Base-by-base conservation (phyloP, 2,113 vertebrate genomes). In the Aplodontia rufa region DNA sequence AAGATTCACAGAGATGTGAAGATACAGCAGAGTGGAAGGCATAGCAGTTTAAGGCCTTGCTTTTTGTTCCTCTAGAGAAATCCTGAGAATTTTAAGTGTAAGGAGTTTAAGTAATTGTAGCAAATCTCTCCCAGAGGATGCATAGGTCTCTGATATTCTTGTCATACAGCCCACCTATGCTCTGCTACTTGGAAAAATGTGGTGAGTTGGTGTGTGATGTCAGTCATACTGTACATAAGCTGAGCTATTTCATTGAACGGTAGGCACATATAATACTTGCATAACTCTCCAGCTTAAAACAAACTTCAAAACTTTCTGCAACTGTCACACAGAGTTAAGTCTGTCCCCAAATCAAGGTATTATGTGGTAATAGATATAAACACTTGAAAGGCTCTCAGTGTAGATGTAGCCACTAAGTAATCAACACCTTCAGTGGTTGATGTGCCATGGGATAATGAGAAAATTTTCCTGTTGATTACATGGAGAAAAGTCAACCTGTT, bases 21-120 rank as follows among this genome's bases (percentile, higher is more conserved):
- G n/a, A n/a, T n/a, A n/a, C n/a, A n/a, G n/a, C n/a, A 81, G 26
- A 92, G 14, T 35, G 26, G 35, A 80, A 68, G 26, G 35, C 37
- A 90, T 76, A 66, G 37, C 32, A 16, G 62, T 68, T 80, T 95
- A 82, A 58, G 42, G 20, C 32, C 75, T 68, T 37, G 26, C 47
- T 75, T 78, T 95, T 72, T 60, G 40, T 79, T 60, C 20, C 64
- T 90, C 55, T 84, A 32, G 80, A 93, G 75, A 80, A 72, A 78
- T 80, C n/a, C 75, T 84, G 49, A 66, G 26, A 17, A 76, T 92
- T 81, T 79, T 71, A 80, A 71, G 35, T 71, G 3, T 37, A 60
- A 76, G 26, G 32, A 84, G 75, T 78, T 84, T 92, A 90, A 80
- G 26, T 71, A 81, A 95, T 85, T 80, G 53, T 19, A 90, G 64